Conservation (phyloP, 2,888 invertebrate genomes). For the Drosophila nr. fundita region DNA sequence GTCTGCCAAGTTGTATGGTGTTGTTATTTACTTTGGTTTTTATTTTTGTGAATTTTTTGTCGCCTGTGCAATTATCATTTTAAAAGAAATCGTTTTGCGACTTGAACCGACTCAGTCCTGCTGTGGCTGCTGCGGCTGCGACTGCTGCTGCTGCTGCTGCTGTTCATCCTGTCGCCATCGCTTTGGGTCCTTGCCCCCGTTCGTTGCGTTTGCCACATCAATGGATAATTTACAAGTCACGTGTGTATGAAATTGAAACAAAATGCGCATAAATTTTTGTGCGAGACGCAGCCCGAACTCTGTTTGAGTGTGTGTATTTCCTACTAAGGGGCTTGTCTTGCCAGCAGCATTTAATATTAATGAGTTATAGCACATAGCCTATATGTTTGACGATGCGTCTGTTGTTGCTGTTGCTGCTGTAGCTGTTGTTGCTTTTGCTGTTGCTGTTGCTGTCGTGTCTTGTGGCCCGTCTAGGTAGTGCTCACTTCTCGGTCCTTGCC, state of each 20-base stretch:
- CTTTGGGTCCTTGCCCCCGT: constrained; percentile 27
- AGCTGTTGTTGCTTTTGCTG: constrained; percentile 17
- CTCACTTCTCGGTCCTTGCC: constrained; percentile 57
- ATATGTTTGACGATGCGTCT: constrained; percentile 79
- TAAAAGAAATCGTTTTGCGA: constrained; percentile 39
- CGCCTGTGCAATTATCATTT: constrained; percentile 52
- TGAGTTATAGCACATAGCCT: constrained; percentile 81
- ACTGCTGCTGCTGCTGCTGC: not conserved
- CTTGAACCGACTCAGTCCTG: constrained; percentile 7
- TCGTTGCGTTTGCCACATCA: constrained; percentile 67
- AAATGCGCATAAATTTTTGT: constrained; percentile 80
- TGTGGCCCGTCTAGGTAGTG: constrained; percentile 61
- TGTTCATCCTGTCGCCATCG: constrained; percentile 45
- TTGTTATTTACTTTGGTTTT: not conserved
- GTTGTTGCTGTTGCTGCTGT: constrained; percentile 31
- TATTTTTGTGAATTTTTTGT: constrained; percentile 40
- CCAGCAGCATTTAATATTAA: constrained; percentile 81
- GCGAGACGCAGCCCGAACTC: constrained; percentile 24
- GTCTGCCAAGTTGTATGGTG: constrained; percentile 26
- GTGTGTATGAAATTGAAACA: constrained; percentile 82
- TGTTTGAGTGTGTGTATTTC: constrained; percentile 42
- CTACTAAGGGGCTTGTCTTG: constrained; percentile 75
- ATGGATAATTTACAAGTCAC: constrained; percentile 82
- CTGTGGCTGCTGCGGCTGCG: constrained; percentile 6
- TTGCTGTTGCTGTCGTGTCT: constrained; percentile 64